Percentiles rank a stretch among this genome's conserved stretches.
Evolutionary conservation across 2,888 invertebrate genomes (phyloP).

Genomic region (Microctonus aethiopoides): DNA sequence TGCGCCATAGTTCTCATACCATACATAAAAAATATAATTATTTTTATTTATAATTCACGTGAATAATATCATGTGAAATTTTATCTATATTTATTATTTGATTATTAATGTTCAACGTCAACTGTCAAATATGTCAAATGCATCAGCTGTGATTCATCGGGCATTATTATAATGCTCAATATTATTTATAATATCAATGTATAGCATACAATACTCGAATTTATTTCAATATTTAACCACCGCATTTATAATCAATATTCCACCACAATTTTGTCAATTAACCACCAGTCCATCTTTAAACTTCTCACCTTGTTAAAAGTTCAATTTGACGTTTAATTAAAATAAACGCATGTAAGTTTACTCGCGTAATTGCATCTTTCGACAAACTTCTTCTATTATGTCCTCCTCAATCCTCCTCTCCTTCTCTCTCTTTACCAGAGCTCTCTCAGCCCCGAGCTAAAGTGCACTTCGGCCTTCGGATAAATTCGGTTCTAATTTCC

Average conservation of each 20-base stretch:
- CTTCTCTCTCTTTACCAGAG: no score
- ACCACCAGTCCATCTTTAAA: conserved; percentile 42
- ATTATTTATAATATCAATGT: not conserved
- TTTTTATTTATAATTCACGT: not conserved
- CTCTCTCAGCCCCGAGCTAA: no score
- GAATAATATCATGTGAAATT: not conserved
- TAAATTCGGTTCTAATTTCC: no score
- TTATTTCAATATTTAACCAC: conserved; percentile 1
- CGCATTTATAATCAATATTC: conserved; percentile 10
- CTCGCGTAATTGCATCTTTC: not conserved
- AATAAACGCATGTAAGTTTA: not conserved
- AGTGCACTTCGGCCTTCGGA: no score
- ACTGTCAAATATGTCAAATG: conserved; percentile 52
- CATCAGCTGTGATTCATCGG: conserved; percentile 47
- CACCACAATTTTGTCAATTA: conserved; percentile 35
- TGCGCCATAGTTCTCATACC: conserved; percentile 52
- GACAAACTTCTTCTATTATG: not conserved
- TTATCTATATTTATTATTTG: not conserved
- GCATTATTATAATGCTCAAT: conserved; percentile 18
- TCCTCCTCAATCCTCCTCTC: no score
- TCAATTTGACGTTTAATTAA: not conserved
- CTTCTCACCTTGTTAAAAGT: not conserved
- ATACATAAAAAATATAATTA: not conserved
- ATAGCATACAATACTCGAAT: not conserved
- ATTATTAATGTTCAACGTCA: conserved; percentile 39